phyloP scores from a whole-genome alignment of 2,888 invertebrate species.

The Scaptomyza cyrtandrae region DNA sequence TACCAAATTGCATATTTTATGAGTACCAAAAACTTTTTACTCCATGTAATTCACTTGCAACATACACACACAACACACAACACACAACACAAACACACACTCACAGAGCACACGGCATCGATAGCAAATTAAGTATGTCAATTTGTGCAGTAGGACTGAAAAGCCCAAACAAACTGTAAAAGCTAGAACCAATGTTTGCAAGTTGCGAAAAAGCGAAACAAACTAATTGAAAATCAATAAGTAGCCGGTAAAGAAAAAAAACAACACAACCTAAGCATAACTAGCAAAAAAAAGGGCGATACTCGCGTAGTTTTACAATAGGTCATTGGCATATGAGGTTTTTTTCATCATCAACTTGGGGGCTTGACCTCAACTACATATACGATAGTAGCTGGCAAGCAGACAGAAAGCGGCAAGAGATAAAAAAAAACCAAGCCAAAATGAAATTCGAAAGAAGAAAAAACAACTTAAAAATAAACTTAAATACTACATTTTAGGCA shows the following conservation, averaged over 20 bases:
- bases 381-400: background rate
- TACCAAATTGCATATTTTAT: conserved; percentile 73
- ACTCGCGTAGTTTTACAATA: conserved; percentile 12
- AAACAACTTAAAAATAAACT: background rate
- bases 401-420: background rate
- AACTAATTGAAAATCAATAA: conserved; percentile 80
- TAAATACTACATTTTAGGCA: conserved; percentile 4
- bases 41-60: conserved; percentile 55
- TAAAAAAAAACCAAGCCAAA: conserved; percentile 7
- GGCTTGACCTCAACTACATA: conserved; percentile 13
- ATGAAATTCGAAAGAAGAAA: conserved; percentile 8
- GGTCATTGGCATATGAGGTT: conserved; percentile 42
- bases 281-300: conserved; percentile 15
- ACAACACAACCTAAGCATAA: background rate
- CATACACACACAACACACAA: conserved; percentile 21
- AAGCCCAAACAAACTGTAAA: conserved; percentile 42
- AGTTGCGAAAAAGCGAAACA: conserved; percentile 46
- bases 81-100: conserved; percentile 16
- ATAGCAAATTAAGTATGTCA: conserved; percentile 77
- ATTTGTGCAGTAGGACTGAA: conserved; percentile 52
- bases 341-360: background rate
- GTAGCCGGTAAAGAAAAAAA: conserved; percentile 30
- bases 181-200: conserved; percentile 48
- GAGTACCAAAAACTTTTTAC: conserved; percentile 61
- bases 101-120: conserved; percentile 32